Conservation (phyloP, 2,113 vertebrate genomes). For the Marmota monax region DNA sequence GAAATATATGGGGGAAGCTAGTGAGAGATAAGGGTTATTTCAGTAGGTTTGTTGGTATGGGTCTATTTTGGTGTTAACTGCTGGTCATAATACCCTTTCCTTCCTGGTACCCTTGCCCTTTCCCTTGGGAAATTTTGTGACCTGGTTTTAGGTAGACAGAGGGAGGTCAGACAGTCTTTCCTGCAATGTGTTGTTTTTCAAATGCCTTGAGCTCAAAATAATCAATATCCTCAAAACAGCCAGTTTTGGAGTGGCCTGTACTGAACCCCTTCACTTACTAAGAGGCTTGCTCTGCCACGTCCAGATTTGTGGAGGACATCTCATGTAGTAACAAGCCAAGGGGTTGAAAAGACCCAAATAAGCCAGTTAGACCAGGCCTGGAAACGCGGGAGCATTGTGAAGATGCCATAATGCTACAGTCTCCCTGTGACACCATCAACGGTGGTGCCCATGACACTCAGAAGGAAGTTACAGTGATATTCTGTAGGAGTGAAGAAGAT, state of each 20-base stretch:
- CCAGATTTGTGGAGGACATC: background rate
- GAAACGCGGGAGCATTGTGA: too few relatives aligned
- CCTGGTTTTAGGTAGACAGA: background rate
- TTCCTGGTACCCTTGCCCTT: background rate
- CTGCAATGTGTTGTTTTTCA: background rate
- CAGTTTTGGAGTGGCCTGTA: background rate
- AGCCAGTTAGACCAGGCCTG: background rate
- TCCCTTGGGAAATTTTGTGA: background rate
- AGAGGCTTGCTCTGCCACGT: background rate
- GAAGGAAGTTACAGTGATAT: background rate
- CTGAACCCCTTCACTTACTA: background rate
- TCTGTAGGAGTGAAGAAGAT: background rate
- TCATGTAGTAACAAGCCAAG: rapidly evolving
- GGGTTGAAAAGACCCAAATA: too few relatives aligned
- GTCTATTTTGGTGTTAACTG: background rate
- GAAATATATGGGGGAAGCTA: background rate
- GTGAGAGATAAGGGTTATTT: background rate
- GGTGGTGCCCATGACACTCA: rapidly evolving
- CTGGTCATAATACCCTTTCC: background rate
- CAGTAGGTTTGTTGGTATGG: background rate
- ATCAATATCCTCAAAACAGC: too few relatives aligned
- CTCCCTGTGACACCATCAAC: background rate
- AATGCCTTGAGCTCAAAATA: background rate
- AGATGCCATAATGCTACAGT: background rate
- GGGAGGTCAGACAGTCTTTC: background rate